phyloP scores from a whole-genome alignment of 2,797 vertebrate genomes.

The Gadopsis marmoratus region DNA sequence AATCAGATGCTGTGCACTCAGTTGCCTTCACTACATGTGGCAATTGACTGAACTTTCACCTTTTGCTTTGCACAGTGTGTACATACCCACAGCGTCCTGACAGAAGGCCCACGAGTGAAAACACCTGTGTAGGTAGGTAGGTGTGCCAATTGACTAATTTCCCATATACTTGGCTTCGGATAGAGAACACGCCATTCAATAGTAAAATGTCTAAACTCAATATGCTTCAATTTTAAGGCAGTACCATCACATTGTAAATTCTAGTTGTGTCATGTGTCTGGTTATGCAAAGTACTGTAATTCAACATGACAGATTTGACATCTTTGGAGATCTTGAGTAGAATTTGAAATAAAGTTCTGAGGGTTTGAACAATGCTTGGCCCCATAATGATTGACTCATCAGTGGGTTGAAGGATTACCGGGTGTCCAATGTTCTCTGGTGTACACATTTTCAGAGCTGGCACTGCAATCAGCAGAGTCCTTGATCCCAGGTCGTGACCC shows the following conservation, averaged over 20 bases:
- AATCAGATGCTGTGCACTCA: too few relatives aligned
- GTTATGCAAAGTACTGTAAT: constrained; percentile 23
- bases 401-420: constrained; percentile 3
- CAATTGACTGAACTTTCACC: background rate
- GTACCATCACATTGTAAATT: constrained; percentile 6
- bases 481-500: constrained; percentile 36
- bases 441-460: constrained; percentile 8
- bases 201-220: constrained; percentile 4
- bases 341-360: constrained; percentile 33
- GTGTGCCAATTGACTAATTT: background rate
- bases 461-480: constrained; percentile 20
- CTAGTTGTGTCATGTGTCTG: constrained; percentile 15
- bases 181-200: background rate
- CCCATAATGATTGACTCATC: constrained; percentile 40
- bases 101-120: background rate
- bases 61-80: background rate
- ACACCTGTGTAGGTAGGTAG: background rate
- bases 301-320: constrained; percentile 33
- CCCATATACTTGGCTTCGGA: background rate
- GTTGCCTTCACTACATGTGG: background rate
- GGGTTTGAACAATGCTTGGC: constrained; percentile 23
- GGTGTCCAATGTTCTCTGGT: constrained; percentile 9
- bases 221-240: background rate
- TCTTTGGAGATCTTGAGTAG: constrained; percentile 23
- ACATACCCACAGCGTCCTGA: background rate